phyloP scores from a whole-genome alignment of 2,888 invertebrate species.

The Drepanosiphum platanoidis region DNA sequence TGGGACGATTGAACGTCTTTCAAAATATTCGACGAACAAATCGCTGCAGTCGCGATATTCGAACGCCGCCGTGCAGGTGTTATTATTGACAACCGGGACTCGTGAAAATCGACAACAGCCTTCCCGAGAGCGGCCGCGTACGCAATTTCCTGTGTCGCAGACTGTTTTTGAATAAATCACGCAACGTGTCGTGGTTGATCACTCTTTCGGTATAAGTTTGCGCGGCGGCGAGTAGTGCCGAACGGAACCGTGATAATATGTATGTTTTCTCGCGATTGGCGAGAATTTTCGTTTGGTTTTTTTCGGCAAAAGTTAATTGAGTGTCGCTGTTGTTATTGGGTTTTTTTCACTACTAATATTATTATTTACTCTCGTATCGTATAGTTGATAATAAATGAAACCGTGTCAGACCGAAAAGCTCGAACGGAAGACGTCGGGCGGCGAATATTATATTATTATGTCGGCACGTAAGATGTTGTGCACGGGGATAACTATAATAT shows the following conservation, averaged over 20 bases:
- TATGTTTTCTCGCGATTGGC: not conserved
- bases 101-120: not conserved
- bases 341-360: no score
- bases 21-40: no score
- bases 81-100: not conserved
- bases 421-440: no score
- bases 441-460: no score
- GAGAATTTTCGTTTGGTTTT: not conserved
- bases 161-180: not conserved
- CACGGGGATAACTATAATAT: no score
- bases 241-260: not conserved
- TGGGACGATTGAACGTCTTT: no score
- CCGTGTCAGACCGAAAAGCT: no score
- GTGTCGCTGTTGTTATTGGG: not conserved
- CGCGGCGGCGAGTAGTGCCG: not conserved
- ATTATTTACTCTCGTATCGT: no score
- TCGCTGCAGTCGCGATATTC: no score
- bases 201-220: not conserved
- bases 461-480: no score
- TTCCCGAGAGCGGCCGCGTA: not conserved
- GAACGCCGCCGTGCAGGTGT: no score
- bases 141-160: not conserved
- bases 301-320: not conserved
- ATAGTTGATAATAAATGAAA: no score
- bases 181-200: not conserved